Evolutionary conservation across 1,140 invertebrate species (phyloP).

Genomic region (Calliphora vicina): DNA sequence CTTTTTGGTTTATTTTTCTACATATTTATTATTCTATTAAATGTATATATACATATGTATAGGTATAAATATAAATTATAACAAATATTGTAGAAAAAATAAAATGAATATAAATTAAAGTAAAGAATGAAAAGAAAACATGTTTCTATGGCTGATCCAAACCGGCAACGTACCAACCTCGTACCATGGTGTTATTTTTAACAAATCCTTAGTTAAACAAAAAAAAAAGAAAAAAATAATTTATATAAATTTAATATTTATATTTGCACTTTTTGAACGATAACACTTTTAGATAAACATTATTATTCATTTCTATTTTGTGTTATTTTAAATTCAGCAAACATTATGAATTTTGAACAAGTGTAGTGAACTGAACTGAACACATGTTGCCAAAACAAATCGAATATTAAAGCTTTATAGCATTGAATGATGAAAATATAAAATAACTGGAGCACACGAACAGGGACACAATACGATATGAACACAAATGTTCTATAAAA

Average conservation of each 20-base stretch:
- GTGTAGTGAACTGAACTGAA: neutral
- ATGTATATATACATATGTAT: neutral
- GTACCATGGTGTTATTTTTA: neutral
- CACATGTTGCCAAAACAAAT: slow-evolving; percentile 3
- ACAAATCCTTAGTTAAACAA: neutral
- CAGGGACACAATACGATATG: too few relatives aligned
- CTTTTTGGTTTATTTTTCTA: neutral
- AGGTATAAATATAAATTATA: neutral
- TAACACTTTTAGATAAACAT: neutral
- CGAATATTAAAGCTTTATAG: neutral
- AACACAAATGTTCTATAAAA: too few relatives aligned
- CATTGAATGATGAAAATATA: too few relatives aligned
- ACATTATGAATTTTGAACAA: neutral
- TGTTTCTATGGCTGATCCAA: neutral
- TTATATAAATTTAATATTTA: neutral
- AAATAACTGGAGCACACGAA: too few relatives aligned
- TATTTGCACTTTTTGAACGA: neutral
- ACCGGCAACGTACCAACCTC: neutral
- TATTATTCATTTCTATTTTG: too few relatives aligned
- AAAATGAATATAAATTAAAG: too few relatives aligned
- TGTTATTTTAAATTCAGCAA: neutral
- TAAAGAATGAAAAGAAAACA: neutral
- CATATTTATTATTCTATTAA: too few relatives aligned
- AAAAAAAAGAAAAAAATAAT: neutral
- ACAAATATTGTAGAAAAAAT: too few relatives aligned